These are phyloP conservation scores for Eumerus sabulonum DNA, from an alignment of 2,888 invertebrate species.

Conservation along the genomic window DNA sequence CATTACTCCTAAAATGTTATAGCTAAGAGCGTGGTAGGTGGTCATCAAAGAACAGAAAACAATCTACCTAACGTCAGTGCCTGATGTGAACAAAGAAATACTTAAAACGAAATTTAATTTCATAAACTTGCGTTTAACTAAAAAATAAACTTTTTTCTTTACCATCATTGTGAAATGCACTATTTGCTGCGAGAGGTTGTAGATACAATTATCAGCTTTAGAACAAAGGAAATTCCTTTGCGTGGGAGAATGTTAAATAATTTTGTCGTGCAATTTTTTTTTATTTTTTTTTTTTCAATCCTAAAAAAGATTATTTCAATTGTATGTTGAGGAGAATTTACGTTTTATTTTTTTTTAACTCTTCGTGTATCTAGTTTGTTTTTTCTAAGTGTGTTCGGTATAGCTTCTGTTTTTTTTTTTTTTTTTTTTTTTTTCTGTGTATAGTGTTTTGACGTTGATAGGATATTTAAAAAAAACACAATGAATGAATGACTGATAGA, in stretches of 20 bases:
- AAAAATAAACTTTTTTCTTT: not conserved
- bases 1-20: too few relatives aligned
- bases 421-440: slow-evolving; percentile 1
- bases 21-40: too few relatives aligned
- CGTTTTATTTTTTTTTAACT: not conserved
- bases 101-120: slow-evolving; percentile 10
- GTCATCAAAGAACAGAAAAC: too few relatives aligned
- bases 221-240: too few relatives aligned
- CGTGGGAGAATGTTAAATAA: too few relatives aligned
- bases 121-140: not conserved
- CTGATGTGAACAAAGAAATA: slow-evolving; percentile 44
- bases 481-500: slow-evolving; percentile 3
- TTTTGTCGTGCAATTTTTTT: slow-evolving; percentile 16
- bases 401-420: slow-evolving; percentile 11
- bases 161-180: slow-evolving; percentile 4
- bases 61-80: slow-evolving; percentile 37
- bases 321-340: too few relatives aligned
- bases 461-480: slow-evolving; percentile 5
- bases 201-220: not conserved
- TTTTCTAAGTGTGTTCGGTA: not conserved
- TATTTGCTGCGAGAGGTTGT: not conserved
- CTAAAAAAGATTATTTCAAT: not conserved
- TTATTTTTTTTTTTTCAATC: slow-evolving; percentile 12
- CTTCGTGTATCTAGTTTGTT: slow-evolving; percentile 12
- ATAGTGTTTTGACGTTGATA: slow-evolving; percentile 8